Percentiles rank a stretch among this genome's conserved stretches.
These are phyloP conservation scores for Drosophila nannoptera DNA, from an alignment of 1,140 invertebrate genomes.

Conservation along the genomic window DNA sequence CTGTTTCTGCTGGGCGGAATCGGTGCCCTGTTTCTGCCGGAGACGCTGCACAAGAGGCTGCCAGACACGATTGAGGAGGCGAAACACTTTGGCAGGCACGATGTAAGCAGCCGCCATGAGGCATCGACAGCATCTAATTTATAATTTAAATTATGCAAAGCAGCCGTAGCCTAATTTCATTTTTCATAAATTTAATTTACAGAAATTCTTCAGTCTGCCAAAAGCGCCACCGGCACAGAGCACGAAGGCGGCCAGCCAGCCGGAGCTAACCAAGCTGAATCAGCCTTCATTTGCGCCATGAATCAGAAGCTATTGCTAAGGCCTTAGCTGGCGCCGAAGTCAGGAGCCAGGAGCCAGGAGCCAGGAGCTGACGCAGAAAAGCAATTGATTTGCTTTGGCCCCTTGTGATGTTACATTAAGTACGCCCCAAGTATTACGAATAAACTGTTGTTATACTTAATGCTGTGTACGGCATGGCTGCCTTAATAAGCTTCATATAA, in stretches of 20 bases:
- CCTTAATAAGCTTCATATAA: slow-evolving; percentile 67
- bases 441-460: slow-evolving; percentile 68
- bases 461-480: slow-evolving; percentile 21
- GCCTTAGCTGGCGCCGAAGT: not conserved
- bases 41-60: slow-evolving; percentile 85
- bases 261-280: slow-evolving; percentile 67
- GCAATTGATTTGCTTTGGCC: slow-evolving; percentile 42
- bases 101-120: slow-evolving; percentile 68
- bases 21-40: slow-evolving; percentile 83
- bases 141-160: slow-evolving; percentile 78
- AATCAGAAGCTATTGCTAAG: slow-evolving; percentile 23
- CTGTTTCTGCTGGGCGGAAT: slow-evolving; percentile 82
- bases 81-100: slow-evolving; percentile 84
- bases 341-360: not conserved
- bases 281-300: slow-evolving; percentile 56
- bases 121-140: slow-evolving; percentile 57
- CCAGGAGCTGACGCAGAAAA: slow-evolving; percentile 10
- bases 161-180: slow-evolving; percentile 75
- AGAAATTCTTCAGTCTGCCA: slow-evolving; percentile 79
- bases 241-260: slow-evolving; percentile 34
- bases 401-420: slow-evolving; percentile 71
- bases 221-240: slow-evolving; percentile 62
- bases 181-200: slow-evolving; percentile 75
- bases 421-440: slow-evolving; percentile 73
- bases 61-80: slow-evolving; percentile 87